Base-by-base conservation (phyloP, 2,113 vertebrate genomes). In the Myxocyprinus asiaticus region DNA sequence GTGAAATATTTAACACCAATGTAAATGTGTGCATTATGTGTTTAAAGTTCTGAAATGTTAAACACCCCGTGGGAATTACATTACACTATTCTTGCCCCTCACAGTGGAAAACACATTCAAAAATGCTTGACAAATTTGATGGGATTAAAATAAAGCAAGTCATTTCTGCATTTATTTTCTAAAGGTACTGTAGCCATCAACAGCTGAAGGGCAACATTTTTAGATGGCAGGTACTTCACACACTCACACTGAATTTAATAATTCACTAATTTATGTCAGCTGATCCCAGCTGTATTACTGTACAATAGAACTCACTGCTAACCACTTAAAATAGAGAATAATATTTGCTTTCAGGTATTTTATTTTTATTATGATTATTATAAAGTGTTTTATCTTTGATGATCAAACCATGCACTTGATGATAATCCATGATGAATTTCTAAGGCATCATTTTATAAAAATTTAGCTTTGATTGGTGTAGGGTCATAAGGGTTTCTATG, bases 1-100 rank as follows among this genome's bases (percentile, higher is more conserved):
- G 5, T 45, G 64, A 47, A 47, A 15, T 47, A 0, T 67, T 67
- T 10, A 67, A 12, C 47, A 45, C 14, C 14, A 47, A 47, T n/a
- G n/a, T n/a, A 48, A 67, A 67, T 66, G 14, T 66, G 14, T 4
- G 4, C 10, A 67, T n/a, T n/a, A n/a, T 0, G 44, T 10, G 44
- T 48, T 17, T 67, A n/a, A 48, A 43, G 48, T 48, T 67, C n/a
- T 67, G 65, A 67, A 67, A 48, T 17, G 63, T 66, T 45, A 64
- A 64, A n/a, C 43, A 66, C 6, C 42, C 63, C 42, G 42, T 65
- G 44, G 7, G 44, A 47, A 47, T 47, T 66, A 10, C 64, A 15
- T 14, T 12, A 65, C 3, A 11, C 33, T 3, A 5, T 33, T 62
- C 14, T 14, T 14, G 1, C 14, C n/a, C 65, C 17, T 45, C 10